phyloP scores from a whole-genome alignment of 1,140 invertebrate species.

The Magallana ariakensis region DNA sequence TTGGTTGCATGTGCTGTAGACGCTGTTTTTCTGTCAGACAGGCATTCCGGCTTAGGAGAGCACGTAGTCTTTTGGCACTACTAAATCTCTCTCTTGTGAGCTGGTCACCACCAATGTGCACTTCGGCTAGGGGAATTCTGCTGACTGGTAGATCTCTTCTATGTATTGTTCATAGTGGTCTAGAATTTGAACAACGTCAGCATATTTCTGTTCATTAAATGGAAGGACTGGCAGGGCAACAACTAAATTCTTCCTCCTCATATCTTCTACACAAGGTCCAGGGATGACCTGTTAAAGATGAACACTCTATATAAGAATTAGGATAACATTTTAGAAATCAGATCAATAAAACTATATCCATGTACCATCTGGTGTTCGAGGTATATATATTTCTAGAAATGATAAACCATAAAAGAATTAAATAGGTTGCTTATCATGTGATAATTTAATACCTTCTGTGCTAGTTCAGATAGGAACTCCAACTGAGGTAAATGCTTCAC shows the following conservation, averaged over 20 bases:
- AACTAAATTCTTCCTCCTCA: constrained; percentile 10
- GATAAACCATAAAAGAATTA: background rate
- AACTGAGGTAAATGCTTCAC: background rate
- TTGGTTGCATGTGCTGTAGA: background rate
- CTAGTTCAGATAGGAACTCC: background rate
- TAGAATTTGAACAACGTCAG: constrained; percentile 33
- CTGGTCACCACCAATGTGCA: constrained; percentile 23
- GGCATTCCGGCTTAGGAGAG: background rate
- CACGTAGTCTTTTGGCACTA: constrained; percentile 9
- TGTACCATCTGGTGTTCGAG: background rate
- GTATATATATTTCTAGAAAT: background rate
- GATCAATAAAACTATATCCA: background rate
- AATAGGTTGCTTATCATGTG: background rate
- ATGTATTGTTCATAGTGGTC: background rate
- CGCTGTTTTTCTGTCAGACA: background rate
- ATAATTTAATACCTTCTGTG: background rate
- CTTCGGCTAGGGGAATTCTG: background rate
- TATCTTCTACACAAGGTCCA: background rate
- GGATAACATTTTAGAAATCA: background rate
- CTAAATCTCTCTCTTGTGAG: constrained; percentile 1
- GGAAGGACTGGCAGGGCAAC: background rate
- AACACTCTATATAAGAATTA: background rate
- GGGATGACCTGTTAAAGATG: background rate
- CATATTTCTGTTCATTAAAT: constrained; percentile 36
- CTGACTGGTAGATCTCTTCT: background rate